Evolutionary conservation across 2,888 invertebrate genomes (phyloP).

Genomic region (Watsonalla cultraria): DNA sequence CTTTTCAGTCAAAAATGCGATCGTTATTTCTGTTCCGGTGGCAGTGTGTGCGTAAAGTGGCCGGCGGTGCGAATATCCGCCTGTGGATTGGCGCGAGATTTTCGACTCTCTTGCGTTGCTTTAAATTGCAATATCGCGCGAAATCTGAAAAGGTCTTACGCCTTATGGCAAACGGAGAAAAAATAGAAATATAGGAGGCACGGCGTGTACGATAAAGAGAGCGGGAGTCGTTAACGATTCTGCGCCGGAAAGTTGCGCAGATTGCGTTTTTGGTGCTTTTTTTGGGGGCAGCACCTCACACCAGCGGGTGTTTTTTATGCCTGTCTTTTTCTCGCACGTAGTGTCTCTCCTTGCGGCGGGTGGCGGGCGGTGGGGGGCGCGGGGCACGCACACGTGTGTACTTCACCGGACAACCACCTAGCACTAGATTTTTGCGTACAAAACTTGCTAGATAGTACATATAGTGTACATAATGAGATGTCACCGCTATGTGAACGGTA

Average conservation of each 20-base stretch:
- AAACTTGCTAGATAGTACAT: constrained; percentile 70
- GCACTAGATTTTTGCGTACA: constrained; percentile 75
- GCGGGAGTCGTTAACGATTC: constrained; percentile 79
- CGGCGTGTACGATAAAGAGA: constrained; percentile 77
- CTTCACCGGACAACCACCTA: constrained; percentile 57
- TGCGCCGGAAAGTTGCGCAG: constrained; percentile 80
- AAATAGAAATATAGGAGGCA: constrained; percentile 79
- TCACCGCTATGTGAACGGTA: constrained; percentile 62
- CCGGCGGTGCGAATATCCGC: constrained; percentile 50
- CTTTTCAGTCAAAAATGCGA: constrained; percentile 79
- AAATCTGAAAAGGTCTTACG: constrained; percentile 55
- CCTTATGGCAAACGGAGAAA: constrained; percentile 70
- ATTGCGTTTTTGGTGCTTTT: constrained; percentile 80
- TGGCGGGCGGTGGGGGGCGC: constrained; percentile 30
- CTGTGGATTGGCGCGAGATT: constrained; percentile 26
- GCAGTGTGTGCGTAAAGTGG: constrained; percentile 69
- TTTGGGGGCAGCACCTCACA: constrained; percentile 77
- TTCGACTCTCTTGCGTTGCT: constrained; percentile 6
- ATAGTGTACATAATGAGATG: constrained; percentile 70
- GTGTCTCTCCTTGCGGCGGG: constrained; percentile 51
- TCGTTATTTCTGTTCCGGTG: constrained; percentile 79
- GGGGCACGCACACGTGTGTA: constrained; percentile 31
- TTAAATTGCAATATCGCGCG: constrained; percentile 30
- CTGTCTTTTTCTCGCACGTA: constrained; percentile 73
- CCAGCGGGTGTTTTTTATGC: constrained; percentile 74